Evolutionary conservation across 1,140 invertebrate species (phyloP).

Genomic region (Argopecten irradians): DNA sequence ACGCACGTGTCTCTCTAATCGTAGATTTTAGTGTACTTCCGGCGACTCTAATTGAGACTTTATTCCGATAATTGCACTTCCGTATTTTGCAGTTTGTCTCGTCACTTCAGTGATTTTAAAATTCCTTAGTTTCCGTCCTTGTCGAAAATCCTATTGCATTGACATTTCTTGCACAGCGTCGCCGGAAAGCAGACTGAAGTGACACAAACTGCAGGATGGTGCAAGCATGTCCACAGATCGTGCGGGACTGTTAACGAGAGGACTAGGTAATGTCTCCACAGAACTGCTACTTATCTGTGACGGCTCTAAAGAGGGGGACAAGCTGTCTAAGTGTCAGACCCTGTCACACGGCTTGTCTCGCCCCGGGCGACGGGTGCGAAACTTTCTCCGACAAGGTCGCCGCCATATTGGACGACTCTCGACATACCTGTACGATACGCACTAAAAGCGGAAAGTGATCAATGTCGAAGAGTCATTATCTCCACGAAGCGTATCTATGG

Average conservation of each 20-base stretch:
- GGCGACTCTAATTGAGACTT: background rate
- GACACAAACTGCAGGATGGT: background rate
- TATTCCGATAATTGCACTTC: background rate
- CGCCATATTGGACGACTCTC: background rate
- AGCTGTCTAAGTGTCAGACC: background rate
- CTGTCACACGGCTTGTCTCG: background rate
- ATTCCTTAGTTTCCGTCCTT: background rate
- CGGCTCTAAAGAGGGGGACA: background rate
- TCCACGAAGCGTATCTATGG: background rate
- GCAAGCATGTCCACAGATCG: constrained; percentile 13
- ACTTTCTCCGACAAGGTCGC: background rate
- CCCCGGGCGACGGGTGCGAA: constrained; percentile 3
- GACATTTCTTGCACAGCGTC: background rate
- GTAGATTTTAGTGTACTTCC: background rate
- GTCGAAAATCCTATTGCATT: background rate
- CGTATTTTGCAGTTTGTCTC: background rate
- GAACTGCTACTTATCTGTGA: background rate
- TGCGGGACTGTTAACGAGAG: background rate
- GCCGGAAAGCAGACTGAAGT: background rate
- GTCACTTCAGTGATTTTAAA: background rate
- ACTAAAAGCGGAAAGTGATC: background rate
- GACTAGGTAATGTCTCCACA: background rate
- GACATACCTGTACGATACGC: background rate
- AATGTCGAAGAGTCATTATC: background rate
- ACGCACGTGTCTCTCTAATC: background rate